These are phyloP conservation scores for Macrocentrus cingulum DNA, from an alignment of 1,140 invertebrate genomes.

Conservation along the genomic window DNA sequence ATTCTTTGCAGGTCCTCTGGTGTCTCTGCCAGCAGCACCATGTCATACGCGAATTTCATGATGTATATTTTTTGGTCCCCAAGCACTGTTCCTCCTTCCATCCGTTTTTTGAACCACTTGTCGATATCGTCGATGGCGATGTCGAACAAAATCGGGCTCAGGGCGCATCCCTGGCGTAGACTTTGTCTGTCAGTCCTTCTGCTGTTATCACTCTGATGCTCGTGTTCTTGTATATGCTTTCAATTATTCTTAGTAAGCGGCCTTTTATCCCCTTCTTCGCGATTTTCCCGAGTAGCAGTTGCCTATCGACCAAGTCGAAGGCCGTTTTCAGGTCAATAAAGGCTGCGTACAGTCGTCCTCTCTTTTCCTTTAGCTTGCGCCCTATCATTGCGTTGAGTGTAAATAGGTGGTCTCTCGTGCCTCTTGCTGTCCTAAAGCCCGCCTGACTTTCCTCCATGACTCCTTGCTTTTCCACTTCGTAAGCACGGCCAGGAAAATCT, in stretches of 20 bases:
- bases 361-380: constrained; percentile 2
- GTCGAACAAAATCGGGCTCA: constrained; percentile 15
- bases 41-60: constrained; percentile 30
- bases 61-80: constrained; percentile 22
- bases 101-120: constrained; percentile 13
- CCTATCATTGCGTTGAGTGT: constrained; percentile 11
- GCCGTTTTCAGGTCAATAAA: constrained; percentile 9
- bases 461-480: too few species aligned
- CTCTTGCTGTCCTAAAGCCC: constrained; percentile 13
- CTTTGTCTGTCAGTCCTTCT: constrained; percentile 14
- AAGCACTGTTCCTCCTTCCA: constrained; percentile 23
- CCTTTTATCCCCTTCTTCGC: constrained; percentile 16
- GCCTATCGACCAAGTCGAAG: constrained; percentile 13
- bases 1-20: constrained; percentile 22
- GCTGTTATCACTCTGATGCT: constrained; percentile 20
- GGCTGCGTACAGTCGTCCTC: constrained; percentile 12
- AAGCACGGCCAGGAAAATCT: too few species aligned
- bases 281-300: constrained; percentile 18
- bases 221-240: constrained; percentile 16
- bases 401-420: constrained; percentile 20
- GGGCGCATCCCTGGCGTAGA: constrained; percentile 20
- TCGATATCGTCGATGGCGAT: constrained; percentile 15
- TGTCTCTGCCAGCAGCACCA: constrained; percentile 22
- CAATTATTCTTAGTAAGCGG: constrained; percentile 15
- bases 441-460: constrained; percentile 21